These are phyloP conservation scores for Setophaga kirtlandii DNA, from an alignment of 2,113 vertebrate genomes.

Conservation along the genomic window DNA sequence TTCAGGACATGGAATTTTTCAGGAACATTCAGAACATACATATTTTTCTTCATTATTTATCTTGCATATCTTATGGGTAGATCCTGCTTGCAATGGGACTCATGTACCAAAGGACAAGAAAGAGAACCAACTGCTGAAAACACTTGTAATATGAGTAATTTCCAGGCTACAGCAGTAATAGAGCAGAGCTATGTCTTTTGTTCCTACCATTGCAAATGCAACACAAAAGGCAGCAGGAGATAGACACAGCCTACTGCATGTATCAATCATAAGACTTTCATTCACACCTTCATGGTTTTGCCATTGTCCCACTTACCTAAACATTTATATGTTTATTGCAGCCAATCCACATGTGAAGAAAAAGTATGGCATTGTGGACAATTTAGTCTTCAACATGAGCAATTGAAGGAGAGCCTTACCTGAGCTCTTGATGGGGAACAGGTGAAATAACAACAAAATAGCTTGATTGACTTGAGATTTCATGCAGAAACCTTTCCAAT, in stretches of 20 bases:
- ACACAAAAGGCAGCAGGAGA: not conserved
- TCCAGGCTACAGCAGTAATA: not conserved
- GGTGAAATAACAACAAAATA: not conserved
- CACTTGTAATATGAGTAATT: not conserved
- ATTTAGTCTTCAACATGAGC: not conserved
- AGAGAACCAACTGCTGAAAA: not conserved
- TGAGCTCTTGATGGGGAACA: not conserved
- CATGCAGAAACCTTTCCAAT: not conserved
- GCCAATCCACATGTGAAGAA: not conserved
- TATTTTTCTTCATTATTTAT: not conserved
- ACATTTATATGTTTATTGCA: not conserved
- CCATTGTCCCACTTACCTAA: not conserved
- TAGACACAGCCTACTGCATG: not conserved
- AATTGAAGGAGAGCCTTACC: not conserved
- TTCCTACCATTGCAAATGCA: not conserved
- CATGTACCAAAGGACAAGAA: not conserved
- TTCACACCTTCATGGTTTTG: not conserved
- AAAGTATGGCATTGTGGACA: not conserved
- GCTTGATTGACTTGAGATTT: not conserved
- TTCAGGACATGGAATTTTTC: not conserved
- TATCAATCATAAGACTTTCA: not conserved
- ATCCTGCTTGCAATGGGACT: not conserved
- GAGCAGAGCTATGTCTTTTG: not conserved
- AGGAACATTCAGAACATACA: not conserved
- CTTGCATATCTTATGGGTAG: not conserved